phyloP scores from a whole-genome alignment of 2,113 vertebrate species.

The Microcebus jonahi region DNA sequence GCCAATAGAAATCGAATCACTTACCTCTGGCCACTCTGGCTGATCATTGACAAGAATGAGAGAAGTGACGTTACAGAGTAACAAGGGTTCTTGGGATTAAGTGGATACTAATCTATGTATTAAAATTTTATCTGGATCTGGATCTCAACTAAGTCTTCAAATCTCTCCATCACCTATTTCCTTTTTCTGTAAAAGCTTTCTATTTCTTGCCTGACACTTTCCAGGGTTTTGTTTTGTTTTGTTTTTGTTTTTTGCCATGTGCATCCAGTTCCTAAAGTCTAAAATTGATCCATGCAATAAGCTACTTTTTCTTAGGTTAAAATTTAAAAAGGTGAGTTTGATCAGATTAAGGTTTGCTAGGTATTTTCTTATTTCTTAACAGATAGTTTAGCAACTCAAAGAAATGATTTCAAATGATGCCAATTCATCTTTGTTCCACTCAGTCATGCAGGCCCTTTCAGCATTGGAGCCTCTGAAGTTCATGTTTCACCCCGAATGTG shows the following conservation, averaged over 20 bases:
- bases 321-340: background rate
- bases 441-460: rapidly evolving
- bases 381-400: background rate
- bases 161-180: background rate
- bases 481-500: background rate
- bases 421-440: background rate
- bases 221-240: too few species aligned
- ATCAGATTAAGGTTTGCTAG: background rate
- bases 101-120: background rate
- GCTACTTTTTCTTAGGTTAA: background rate
- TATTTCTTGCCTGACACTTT: too few species aligned
- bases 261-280: background rate
- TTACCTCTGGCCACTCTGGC: background rate
- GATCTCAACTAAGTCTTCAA: background rate
- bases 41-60: background rate
- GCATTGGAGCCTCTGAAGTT: background rate
- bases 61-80: background rate
- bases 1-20: background rate
- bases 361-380: background rate
- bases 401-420: background rate
- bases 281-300: background rate
- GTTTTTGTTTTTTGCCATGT: background rate
- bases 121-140: background rate
- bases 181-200: background rate
- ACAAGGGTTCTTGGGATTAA: background rate